Evolutionary conservation across 2,797 vertebrate genomes (phyloP), one percentile per base, ranked within the genome.

Genomic region (Loris lydekkerianus): DNA sequence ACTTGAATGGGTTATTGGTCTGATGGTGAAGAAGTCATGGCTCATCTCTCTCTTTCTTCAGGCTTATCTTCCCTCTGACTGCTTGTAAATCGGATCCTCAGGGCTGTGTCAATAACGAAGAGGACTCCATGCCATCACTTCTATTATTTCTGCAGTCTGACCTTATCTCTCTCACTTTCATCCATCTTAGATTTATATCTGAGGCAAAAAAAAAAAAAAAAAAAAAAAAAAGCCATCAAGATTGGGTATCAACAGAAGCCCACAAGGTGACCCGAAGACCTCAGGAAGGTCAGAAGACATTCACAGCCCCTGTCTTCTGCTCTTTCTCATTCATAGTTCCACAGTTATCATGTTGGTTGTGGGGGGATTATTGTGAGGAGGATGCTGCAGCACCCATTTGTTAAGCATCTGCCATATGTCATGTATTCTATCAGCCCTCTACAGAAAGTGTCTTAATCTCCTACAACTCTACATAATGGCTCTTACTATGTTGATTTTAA

Each of bases 171-270:
- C 31, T 73, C 61, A 40, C 10, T 76, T 77, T 63, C 40, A 86
- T 4, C 31, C 21, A 2, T 95, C 70, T 77, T 61, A 93, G 63
- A 93, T 96, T 89, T 95, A 81, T 4, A 89, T 25, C n/a, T 83
- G 37, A 58, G 25, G 11, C 3, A 7, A 27, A 40, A 53, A 56
- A 5, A 81, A 43, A 80, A 27, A 40, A 53, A 56, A 5, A 81
- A 43, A 80, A 17, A 85, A 72, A 78, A 81, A 27, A 18, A 85
- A 72, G 75, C 85, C 21, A 92, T 11, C 61, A 53, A 87, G 40
- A 76, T 83, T 67, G 67, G 43, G 4, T 31, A 91, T 56, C 20
- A 73, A 10, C 13, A 27, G 27, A 43, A 84, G 5, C 10, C 46
- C 46, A 94, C 31, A 9, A 18, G 25, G 21, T 40, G 21, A 87